These are phyloP conservation scores for Apostichopus japonicus DNA, from an alignment of 35 echinoderm and acorn worm species.

Conservation along the genomic window DNA sequence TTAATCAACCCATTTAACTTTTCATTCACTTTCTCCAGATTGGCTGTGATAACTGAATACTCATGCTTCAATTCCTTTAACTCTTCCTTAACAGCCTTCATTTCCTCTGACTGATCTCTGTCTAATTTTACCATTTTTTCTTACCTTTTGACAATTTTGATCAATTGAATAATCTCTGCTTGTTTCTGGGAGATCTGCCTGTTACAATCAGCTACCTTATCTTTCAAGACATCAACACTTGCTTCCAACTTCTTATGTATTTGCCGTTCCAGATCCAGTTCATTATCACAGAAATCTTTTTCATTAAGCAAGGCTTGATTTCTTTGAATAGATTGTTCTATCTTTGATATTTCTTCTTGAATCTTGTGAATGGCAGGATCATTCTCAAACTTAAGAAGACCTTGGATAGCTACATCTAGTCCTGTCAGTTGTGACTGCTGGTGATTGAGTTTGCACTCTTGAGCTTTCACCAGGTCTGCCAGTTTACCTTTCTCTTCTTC, in stretches of 20 bases:
- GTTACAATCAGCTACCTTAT: slow-evolving; percentile 63
- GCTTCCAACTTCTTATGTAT: slow-evolving; percentile 59
- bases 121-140: slow-evolving; percentile 31
- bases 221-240: slow-evolving; percentile 50
- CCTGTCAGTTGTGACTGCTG: slow-evolving; percentile 65
- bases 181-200: slow-evolving; percentile 60
- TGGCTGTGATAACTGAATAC: slow-evolving; percentile 69
- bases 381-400: slow-evolving; percentile 62
- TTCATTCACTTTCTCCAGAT: slow-evolving; percentile 57
- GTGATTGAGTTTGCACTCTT: slow-evolving; percentile 61
- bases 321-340: slow-evolving; percentile 57
- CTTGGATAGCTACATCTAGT: slow-evolving; percentile 64
- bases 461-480: slow-evolving; percentile 67
- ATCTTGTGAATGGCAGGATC: slow-evolving; percentile 69
- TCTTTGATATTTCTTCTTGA: slow-evolving; percentile 66
- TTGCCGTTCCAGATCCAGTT: slow-evolving; percentile 83
- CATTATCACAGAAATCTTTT: slow-evolving; percentile 88
- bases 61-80: slow-evolving; percentile 66
- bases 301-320: slow-evolving; percentile 78
- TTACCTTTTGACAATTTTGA: slow-evolving; percentile 51
- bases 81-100: slow-evolving; percentile 72
- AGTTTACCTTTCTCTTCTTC: slow-evolving; percentile 61
- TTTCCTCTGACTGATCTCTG: slow-evolving; percentile 52
- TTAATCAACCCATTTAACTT: neutral
- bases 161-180: slow-evolving; percentile 51